A percentile compares a stretch with the other conserved stretches of the same genome.
Evolutionary conservation across 2,888 invertebrate genomes (phyloP).

Genomic region (Drosophila algonquin): DNA sequence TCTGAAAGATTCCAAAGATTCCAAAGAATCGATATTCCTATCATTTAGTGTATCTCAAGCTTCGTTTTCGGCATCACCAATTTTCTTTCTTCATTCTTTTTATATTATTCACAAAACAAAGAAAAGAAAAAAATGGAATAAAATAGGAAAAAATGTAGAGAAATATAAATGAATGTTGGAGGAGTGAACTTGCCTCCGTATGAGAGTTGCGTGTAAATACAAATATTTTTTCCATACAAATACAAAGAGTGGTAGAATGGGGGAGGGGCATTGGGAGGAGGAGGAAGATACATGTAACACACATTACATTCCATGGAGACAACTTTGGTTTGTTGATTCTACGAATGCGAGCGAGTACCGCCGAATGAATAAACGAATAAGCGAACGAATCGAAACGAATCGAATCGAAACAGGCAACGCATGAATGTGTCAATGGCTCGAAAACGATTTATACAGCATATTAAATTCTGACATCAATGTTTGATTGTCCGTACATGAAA

Average conservation of each 20-base stretch:
- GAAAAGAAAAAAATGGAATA: conserved; percentile 10
- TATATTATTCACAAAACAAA: conserved; percentile 52
- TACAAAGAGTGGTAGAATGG: conserved; percentile 1
- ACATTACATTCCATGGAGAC: conserved; percentile 38
- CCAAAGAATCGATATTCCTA: too few relatives aligned
- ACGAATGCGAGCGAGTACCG: conserved; percentile 21
- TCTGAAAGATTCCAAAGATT: too few relatives aligned
- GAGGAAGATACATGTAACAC: neutral
- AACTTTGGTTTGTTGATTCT: conserved; percentile 36
- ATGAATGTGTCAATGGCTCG: conserved; percentile 80
- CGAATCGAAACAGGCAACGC: conserved; percentile 53
- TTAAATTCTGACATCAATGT: conserved; percentile 80
- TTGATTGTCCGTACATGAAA: conserved; percentile 62
- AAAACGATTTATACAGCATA: conserved; percentile 80
- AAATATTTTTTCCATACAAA: conserved; percentile 62
- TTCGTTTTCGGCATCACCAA: neutral
- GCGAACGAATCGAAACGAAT: conserved; percentile 46
- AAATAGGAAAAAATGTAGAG: conserved; percentile 19
- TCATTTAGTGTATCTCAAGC: neutral
- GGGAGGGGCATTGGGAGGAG: neutral
- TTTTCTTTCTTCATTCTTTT: neutral
- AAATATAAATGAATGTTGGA: conserved; percentile 15
- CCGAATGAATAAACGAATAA: conserved; percentile 1
- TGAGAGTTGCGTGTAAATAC: conserved; percentile 61
- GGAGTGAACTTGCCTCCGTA: conserved; percentile 37